Conservation (phyloP, 92 coral and sea anemone genomes). For the Palythoa grandis region DNA sequence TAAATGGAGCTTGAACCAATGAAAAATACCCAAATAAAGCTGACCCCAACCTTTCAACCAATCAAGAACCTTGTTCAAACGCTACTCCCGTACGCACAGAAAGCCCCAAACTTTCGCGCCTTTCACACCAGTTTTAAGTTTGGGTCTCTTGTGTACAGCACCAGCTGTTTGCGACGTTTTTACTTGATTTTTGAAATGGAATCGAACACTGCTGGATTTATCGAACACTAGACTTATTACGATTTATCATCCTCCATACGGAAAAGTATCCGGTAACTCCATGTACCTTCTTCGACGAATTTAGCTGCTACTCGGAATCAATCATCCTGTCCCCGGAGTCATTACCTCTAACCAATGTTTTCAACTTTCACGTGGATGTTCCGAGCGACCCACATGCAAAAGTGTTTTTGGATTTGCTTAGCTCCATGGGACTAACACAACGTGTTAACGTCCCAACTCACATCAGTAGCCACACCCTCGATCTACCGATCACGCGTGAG, state of each 20-base stretch:
- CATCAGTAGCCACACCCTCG: slow-evolving; percentile 34
- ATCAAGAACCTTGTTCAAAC: too few species aligned
- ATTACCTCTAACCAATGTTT: slow-evolving; percentile 33
- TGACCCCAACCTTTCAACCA: too few species aligned
- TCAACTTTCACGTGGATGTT: slow-evolving; percentile 45
- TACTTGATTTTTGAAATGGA: too few species aligned
- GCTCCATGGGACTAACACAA: slow-evolving; percentile 46
- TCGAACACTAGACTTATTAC: too few species aligned
- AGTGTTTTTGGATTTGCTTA: slow-evolving; percentile 41
- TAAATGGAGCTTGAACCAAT: too few species aligned
- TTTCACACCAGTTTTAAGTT: too few species aligned
- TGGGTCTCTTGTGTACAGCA: too few species aligned
- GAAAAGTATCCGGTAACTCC: slow-evolving; percentile 32
- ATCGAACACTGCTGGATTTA: too few species aligned
- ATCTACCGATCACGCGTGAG: slow-evolving; percentile 43
- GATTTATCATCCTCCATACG: background rate
- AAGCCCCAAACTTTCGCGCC: too few species aligned
- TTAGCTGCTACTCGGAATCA: slow-evolving; percentile 30
- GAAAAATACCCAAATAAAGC: too few species aligned
- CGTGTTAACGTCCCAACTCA: slow-evolving; percentile 46
- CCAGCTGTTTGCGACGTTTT: too few species aligned
- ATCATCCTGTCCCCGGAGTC: slow-evolving; percentile 47
- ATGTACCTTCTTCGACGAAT: slow-evolving; percentile 29
- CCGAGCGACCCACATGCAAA: slow-evolving; percentile 26
- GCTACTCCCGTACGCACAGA: too few species aligned